Evolutionary conservation across 2,113 vertebrate genomes (phyloP), one percentile per base, ranked within the genome.

Genomic region (Fulmarus glacialis): DNA sequence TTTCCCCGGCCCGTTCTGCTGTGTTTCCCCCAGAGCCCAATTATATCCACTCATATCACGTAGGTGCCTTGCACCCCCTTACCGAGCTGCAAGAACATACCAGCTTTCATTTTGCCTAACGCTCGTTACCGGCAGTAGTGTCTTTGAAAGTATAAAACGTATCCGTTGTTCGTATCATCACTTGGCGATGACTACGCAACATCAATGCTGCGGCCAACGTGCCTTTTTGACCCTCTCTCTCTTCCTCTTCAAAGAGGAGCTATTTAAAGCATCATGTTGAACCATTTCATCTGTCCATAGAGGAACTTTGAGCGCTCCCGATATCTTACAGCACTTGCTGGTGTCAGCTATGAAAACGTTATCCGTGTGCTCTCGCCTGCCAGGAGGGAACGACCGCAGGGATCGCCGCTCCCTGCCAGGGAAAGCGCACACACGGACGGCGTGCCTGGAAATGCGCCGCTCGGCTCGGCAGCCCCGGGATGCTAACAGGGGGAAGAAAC

Each of bases 251-350:
- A 8, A 79, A 74, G 68, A 82, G 59, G 52, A 96, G 72, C 60
- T 77, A 88, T 87, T 97, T 90, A 87, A 91, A 78, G 71, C 63
- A 56, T 62, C 21, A 2, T 26, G 92, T 45, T 16, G 91, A 97
- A 79, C 75, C 24, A 4, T 52, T 91, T 80, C 47, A 8, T 80
- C 71, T 73, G 74, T 32, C 72, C 59, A 11, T 1, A 78, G 83
- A 84, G 43, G 45, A 91, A 45, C 55, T 62, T 22, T 0, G 40
- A 92, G 73, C 13, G 26, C 83, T 82, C 45, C 32, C 19, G 42
- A 4, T 85, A 48, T 50, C 82, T 36, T 29, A 22, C 73, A 52
- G 64, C 5, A 7, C 79, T 81, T 11, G 62, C 81, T 15, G 81
- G 84, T 81, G 80, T 52, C 83, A 70, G 86, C 83, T 34, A 19